Conservation (phyloP, 2,888 invertebrate species). For the Onchidella celtica region DNA sequence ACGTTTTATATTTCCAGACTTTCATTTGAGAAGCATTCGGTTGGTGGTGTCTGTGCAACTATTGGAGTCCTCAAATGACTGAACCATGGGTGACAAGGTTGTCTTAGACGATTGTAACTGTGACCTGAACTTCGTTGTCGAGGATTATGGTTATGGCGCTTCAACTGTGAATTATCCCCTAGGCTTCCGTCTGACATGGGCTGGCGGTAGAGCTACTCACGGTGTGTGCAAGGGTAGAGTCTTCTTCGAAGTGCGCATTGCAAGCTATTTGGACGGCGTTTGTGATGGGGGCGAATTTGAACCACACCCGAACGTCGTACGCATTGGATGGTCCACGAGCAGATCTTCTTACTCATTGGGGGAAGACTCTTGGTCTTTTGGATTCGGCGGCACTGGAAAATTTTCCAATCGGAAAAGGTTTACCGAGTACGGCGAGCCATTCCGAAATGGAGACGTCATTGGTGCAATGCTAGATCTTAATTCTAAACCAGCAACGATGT, state of each 20-base stretch:
- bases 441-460: constrained; percentile 90
- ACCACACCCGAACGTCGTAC: constrained; percentile 86
- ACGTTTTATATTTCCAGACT: no score
- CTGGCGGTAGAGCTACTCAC: constrained; percentile 92
- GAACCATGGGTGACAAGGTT: not conserved
- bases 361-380: constrained; percentile 88
- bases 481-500: constrained; percentile 86
- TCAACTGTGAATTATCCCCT: constrained; percentile 89
- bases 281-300: constrained; percentile 79
- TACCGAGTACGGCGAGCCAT: constrained; percentile 87
- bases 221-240: constrained; percentile 90
- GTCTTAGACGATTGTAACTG: constrained; percentile 23
- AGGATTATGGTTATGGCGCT: constrained; percentile 83
- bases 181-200: constrained; percentile 96
- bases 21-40: no score
- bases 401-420: constrained; percentile 89
- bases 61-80: no score
- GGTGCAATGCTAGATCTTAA: constrained; percentile 87
- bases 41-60: no score
- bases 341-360: constrained; percentile 86
- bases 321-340: constrained; percentile 93
- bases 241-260: constrained; percentile 76
- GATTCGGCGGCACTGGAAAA: constrained; percentile 92
- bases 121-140: not conserved
- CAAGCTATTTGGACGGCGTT: constrained; percentile 82